Conservation (phyloP, 2,888 invertebrate genomes). For the Halictus ligatus region DNA sequence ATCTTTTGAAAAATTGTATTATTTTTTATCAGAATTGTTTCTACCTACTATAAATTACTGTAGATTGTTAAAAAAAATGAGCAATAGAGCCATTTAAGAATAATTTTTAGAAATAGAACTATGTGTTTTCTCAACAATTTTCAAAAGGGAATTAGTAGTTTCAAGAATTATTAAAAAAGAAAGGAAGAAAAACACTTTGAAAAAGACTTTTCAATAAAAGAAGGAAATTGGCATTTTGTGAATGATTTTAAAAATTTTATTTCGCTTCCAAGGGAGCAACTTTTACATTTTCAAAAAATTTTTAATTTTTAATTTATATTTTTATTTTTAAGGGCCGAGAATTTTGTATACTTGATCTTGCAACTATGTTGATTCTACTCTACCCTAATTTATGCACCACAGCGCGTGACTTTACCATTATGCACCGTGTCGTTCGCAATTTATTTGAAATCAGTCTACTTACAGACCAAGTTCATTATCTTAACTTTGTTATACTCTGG, state of each 20-base stretch:
- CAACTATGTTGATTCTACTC: constrained; percentile 12
- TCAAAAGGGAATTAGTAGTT: no score
- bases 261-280: no score
- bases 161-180: background rate
- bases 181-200: no score
- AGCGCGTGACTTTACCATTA: constrained; percentile 54
- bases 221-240: no score
- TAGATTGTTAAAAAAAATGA: background rate
- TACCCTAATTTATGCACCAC: constrained; percentile 50
- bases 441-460: constrained; percentile 40
- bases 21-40: background rate
- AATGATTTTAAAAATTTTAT: no score
- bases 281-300: background rate
- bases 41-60: background rate
- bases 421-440: constrained; percentile 39
- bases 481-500: constrained; percentile 17
- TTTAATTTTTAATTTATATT: background rate
- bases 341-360: background rate
- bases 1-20: no score
- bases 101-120: background rate
- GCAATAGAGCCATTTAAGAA: no score
- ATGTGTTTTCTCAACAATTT: background rate
- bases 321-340: background rate
- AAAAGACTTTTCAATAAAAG: no score
- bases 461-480: constrained; percentile 32